These are phyloP conservation scores for Ammodytes dubius DNA, from an alignment of 2,113 vertebrate genomes.

Conservation along the genomic window DNA sequence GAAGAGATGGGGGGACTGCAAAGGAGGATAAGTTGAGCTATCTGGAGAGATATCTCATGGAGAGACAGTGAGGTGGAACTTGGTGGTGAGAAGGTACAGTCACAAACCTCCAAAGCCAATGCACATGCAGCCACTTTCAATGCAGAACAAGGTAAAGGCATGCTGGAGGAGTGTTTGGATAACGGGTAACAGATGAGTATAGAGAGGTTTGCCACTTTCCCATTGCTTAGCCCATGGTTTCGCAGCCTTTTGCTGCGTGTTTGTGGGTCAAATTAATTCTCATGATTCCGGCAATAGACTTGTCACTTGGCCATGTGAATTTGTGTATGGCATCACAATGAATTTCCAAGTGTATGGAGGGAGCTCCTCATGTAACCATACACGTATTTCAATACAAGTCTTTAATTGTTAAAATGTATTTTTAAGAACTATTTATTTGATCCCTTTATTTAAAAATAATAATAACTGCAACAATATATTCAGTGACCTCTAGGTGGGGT, in stretches of 20 bases:
- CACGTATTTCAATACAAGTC: too few species aligned
- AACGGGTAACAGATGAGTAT: neutral
- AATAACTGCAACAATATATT: neutral
- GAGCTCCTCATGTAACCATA: neutral
- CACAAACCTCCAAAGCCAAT: slow-evolving; percentile 8
- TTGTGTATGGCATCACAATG: too few species aligned
- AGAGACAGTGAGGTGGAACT: slow-evolving; percentile 7
- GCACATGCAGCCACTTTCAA: slow-evolving; percentile 19
- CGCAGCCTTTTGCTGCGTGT: neutral
- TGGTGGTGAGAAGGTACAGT: neutral
- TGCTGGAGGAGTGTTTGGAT: neutral
- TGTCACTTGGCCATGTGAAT: neutral
- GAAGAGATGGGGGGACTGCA: neutral
- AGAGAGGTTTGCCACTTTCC: neutral
- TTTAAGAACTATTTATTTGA: neutral
- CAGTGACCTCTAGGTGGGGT: slow-evolving; percentile 23
- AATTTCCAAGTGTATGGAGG: neutral
- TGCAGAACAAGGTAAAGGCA: neutral
- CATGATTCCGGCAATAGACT: neutral
- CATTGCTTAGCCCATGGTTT: neutral
- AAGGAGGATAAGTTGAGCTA: slow-evolving; percentile 18
- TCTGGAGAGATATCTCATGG: slow-evolving; percentile 16
- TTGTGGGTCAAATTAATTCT: neutral
- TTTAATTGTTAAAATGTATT: neutral
- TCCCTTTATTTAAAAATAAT: neutral